phyloP scores from a whole-genome alignment of 2,888 invertebrate species.

The Limenitis camilla region DNA sequence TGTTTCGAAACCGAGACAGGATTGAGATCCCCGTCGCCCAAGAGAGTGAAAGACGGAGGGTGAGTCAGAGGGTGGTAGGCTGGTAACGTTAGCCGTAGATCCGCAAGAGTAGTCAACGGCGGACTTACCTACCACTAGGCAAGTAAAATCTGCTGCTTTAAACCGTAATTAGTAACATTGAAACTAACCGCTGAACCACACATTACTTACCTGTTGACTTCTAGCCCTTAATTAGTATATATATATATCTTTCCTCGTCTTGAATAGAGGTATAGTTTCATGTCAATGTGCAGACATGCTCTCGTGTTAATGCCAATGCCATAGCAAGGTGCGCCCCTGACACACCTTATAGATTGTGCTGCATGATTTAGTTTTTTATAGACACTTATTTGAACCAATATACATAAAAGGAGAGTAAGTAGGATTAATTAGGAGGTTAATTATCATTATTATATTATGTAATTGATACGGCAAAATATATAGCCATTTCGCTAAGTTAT shows the following conservation, averaged over 20 bases:
- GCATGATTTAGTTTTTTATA: slow-evolving; percentile 19
- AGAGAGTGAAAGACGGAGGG: slow-evolving; percentile 68
- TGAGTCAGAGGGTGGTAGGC: slow-evolving; percentile 51
- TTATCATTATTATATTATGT: too few species aligned
- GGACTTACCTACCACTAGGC: slow-evolving; percentile 64
- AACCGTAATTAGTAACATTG: too few species aligned
- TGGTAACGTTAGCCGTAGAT: slow-evolving; percentile 34
- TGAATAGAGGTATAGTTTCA: slow-evolving; percentile 14
- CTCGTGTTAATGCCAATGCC: slow-evolving; percentile 29
- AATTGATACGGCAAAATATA: too few species aligned
- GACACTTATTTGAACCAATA: slow-evolving; percentile 10
- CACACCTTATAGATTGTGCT: slow-evolving; percentile 23
- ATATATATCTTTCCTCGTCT: slow-evolving; percentile 15
- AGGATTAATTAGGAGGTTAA: too few species aligned
- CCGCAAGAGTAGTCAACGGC: slow-evolving; percentile 69
- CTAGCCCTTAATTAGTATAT: slow-evolving; percentile 33
- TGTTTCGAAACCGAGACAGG: slow-evolving; percentile 44
- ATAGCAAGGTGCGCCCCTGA: slow-evolving; percentile 25
- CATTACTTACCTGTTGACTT: neutral
- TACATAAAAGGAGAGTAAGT: neutral
- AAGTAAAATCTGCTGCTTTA: slow-evolving; percentile 70
- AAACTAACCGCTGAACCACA: too few species aligned
- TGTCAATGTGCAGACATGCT: slow-evolving; percentile 27
- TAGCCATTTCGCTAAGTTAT: too few species aligned
- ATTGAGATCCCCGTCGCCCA: slow-evolving; percentile 67